Conservation (phyloP, 2,888 invertebrate species). For the Branchipolynoe longqiensis region DNA sequence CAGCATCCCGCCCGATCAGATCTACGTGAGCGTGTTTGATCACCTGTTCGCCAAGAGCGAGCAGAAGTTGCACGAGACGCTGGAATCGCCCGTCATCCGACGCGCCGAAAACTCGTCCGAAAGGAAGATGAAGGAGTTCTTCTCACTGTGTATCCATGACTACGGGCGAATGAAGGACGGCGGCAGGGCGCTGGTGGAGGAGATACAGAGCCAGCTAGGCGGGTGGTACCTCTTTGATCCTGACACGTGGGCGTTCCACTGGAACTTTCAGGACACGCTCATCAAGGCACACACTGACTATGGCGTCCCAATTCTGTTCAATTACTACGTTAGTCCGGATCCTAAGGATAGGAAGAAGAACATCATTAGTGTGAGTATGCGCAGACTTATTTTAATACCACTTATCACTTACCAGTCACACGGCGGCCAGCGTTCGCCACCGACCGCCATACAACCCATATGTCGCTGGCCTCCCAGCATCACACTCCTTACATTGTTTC, state of each 20-base stretch:
- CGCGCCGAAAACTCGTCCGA: conserved; percentile 57
- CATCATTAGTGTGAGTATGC: conserved; percentile 64
- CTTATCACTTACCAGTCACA: not conserved
- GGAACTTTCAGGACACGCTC: conserved; percentile 62
- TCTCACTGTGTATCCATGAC: conserved; percentile 64
- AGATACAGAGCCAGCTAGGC: conserved; percentile 58
- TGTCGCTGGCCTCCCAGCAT: no score
- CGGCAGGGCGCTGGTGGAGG: conserved; percentile 58
- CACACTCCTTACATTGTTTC: no score
- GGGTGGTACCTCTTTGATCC: conserved; percentile 66
- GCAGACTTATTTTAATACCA: no score
- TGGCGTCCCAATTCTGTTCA: conserved; percentile 42
- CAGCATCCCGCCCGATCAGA: conserved; percentile 82
- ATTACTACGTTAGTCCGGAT: conserved; percentile 49
- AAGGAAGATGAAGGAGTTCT: conserved; percentile 65
- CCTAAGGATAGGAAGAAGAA: conserved; percentile 51
- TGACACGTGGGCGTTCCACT: conserved; percentile 58
- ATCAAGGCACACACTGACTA: conserved; percentile 56
- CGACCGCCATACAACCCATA: no score
- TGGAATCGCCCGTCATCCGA: conserved; percentile 62
- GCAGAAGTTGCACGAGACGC: conserved; percentile 61
- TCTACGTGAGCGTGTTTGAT: conserved; percentile 82
- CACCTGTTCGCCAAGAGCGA: conserved; percentile 75
- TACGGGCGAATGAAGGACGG: conserved; percentile 64
- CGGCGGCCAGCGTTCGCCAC: no score